Evolutionary conservation across 2,113 vertebrate genomes (phyloP).

Genomic region (Hemiprocne comata): DNA sequence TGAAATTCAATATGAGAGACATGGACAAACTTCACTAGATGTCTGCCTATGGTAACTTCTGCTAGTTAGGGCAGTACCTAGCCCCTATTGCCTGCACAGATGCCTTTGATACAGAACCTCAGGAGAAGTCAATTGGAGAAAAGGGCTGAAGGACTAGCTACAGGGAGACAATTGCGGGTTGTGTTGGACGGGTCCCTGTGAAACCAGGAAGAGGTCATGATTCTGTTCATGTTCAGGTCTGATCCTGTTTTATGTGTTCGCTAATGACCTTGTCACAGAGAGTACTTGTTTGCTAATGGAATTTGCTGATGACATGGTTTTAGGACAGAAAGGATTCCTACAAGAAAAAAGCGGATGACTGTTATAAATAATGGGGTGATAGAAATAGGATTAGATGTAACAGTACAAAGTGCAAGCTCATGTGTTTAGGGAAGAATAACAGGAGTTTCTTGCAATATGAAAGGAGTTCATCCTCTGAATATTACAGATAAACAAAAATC

Average conservation of each 20-base stretch:
- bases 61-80: neutral
- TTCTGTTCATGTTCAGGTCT: no score
- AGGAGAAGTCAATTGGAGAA: neutral
- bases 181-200: neutral
- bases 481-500: neutral
- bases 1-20: neutral
- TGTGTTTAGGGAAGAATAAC: neutral
- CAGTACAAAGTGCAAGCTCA: neutral
- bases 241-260: accelerated
- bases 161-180: neutral
- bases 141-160: neutral
- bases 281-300: neutral
- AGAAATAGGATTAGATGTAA: neutral
- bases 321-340: neutral
- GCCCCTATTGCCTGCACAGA: neutral
- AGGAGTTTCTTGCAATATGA: neutral
- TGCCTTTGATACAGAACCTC: neutral
- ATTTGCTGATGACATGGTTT: neutral
- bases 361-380: neutral
- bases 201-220: neutral
- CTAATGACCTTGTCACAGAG: neutral
- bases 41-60: neutral
- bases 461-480: neutral
- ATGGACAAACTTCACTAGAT: neutral
- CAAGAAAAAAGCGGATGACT: neutral